Conservation (phyloP, 2,113 vertebrate species). For the Murina feae region DNA sequence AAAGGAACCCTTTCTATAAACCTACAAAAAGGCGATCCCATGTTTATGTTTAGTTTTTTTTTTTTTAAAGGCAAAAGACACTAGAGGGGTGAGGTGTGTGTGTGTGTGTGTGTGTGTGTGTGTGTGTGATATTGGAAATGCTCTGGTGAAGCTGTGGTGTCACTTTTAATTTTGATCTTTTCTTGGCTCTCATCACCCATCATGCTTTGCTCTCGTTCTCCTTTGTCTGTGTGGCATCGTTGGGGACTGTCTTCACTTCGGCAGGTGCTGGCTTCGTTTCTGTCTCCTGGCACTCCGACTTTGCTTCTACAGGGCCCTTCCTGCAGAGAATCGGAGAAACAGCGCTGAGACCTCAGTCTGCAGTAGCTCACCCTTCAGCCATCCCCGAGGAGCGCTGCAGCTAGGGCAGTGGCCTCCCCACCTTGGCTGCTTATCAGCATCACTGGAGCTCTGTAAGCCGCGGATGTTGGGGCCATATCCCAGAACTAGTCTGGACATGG, state of each 20-base stretch:
- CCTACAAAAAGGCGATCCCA: conserved; percentile 76
- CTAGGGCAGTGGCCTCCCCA: not conserved
- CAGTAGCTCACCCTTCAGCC: not conserved
- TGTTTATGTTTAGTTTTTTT: conserved; percentile 76
- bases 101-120: not conserved
- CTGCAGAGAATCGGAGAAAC: conserved; percentile 78
- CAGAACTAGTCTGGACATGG: not conserved
- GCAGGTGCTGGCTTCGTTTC: conserved; percentile 85
- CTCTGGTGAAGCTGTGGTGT: conserved; percentile 82
- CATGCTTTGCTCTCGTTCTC: conserved; percentile 92
- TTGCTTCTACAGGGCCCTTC: conserved; percentile 88
- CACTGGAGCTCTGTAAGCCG: not conserved
- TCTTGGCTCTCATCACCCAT: conserved; percentile 75
- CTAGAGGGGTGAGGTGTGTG: conserved; percentile 86
- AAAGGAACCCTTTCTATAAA: conserved; percentile 85
- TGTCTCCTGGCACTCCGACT: conserved; percentile 83
- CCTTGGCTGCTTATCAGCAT: rapidly evolving
- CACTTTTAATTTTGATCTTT: conserved; percentile 73
- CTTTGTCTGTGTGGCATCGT: conserved; percentile 92
- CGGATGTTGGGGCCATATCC: rapidly evolving
- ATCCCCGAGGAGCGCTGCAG: not conserved
- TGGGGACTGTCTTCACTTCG: conserved; percentile 90
- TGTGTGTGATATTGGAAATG: conserved; percentile 74
- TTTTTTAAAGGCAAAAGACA: conserved; percentile 90
- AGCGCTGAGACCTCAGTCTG: conserved; percentile 54